Evolutionary conservation across 2,797 vertebrate species (phyloP).

Genomic region (Macrochelys suwanniensis): DNA sequence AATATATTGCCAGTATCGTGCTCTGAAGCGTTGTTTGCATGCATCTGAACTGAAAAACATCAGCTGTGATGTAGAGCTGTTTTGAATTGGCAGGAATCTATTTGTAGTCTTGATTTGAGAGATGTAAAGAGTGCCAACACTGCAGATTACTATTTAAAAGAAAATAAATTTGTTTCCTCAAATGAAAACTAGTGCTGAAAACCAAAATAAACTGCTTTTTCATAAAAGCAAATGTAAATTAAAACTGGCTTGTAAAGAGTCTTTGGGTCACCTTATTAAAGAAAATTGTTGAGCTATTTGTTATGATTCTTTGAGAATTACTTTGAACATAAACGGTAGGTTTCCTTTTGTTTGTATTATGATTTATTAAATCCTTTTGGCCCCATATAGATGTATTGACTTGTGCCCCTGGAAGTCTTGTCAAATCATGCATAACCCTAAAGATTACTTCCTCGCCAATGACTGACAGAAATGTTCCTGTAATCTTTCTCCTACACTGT

Average conservation of each 20-base stretch:
- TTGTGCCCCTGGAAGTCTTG: not conserved
- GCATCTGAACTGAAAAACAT: constrained; percentile 2
- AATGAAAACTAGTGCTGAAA: not conserved
- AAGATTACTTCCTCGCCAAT: constrained; percentile 70
- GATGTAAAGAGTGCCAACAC: not conserved
- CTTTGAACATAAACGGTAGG: not conserved
- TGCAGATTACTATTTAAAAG: not conserved
- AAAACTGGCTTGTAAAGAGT: not conserved
- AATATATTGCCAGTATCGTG: not conserved
- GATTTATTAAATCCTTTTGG: constrained; percentile 26
- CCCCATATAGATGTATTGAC: constrained; percentile 45
- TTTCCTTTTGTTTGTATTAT: not conserved
- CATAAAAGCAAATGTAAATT: not conserved
- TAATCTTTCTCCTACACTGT: constrained; percentile 37
- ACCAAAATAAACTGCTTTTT: not conserved
- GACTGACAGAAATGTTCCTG: constrained; percentile 69
- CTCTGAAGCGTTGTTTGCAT: not conserved
- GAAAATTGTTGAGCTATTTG: not conserved
- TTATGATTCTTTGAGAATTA: not conserved
- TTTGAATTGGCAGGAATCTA: constrained; percentile 26
- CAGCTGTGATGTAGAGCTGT: constrained; percentile 11
- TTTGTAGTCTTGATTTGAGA: not conserved
- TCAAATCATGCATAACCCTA: constrained; percentile 70
- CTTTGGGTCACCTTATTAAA: not conserved
- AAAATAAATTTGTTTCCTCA: not conserved